Base-by-base conservation (phyloP, 2,113 vertebrate species). In the Calyptommatus sinebrachiatus region DNA sequence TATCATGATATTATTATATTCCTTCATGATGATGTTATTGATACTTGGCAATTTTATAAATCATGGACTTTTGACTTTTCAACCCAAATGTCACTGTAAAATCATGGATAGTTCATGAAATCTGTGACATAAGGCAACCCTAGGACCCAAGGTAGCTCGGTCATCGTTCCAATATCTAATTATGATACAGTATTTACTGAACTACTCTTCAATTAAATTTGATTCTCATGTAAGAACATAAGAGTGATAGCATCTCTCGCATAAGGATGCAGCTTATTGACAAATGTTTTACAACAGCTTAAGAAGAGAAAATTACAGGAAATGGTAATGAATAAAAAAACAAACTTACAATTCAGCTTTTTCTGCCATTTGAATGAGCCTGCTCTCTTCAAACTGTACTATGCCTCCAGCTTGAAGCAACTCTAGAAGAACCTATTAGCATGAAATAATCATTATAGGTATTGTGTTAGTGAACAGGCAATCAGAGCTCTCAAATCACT, bases 311-410 rank as follows among this genome's bases (percentile, higher is more conserved):
- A 79, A 18, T 3, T 53, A 75, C 73, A 74, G 18, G 21, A 41
- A 4, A 50, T 1, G 1, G 22, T 31, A 60, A 68, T n/a, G 4
- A n/a, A 61, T 16, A 62, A 50, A 69, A 14, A 6, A 46, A 45
- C 67, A 12, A 85, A 95, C 98, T 98, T 90, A 99, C 98, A 99
- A 99, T 80, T 99, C 96, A 9, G 98, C 98, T 88, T 97, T 97
- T 85, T 99, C 97, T 85, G 97, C 97, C 90, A 99, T 94, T 57
- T 91, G 86, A 87, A 99, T 92, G 35, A 99, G 96, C 18, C 96
- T 93, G 26, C 71, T 94, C 88, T 99, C 98, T 89, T 99, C 96
- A 93, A 99, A 99, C 62, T 99, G 98, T 71, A 98, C 96, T 10
- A 97, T 95, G 20, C 97, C 97, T 76, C 98, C 98, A 26, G 98